Percentiles rank a stretch among this genome's conserved stretches.
These are phyloP conservation scores for Cotesia glomerata DNA, from an alignment of 1,140 invertebrate species.

Conservation along the genomic window DNA sequence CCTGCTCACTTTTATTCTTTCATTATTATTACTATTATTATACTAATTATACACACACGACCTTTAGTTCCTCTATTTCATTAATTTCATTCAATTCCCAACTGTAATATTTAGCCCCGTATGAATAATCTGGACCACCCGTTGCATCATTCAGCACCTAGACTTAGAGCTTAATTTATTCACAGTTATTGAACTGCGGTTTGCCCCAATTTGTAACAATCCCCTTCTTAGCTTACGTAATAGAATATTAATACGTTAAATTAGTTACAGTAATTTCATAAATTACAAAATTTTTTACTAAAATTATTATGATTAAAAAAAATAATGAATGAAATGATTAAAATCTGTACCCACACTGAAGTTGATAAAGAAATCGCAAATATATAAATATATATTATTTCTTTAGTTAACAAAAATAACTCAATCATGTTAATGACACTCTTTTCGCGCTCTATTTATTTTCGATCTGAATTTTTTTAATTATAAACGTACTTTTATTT, in stretches of 20 bases:
- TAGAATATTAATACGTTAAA: too few relatives aligned
- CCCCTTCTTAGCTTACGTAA: too few relatives aligned
- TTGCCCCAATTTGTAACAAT: too few relatives aligned
- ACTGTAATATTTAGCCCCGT: not conserved
- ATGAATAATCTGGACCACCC: not conserved
- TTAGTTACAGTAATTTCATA: too few relatives aligned
- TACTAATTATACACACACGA: too few relatives aligned
- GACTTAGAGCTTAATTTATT: too few relatives aligned
- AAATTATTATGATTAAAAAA: not conserved
- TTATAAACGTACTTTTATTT: not conserved
- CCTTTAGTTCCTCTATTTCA: too few relatives aligned
- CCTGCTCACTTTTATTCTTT: not conserved
- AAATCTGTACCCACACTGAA: not conserved
- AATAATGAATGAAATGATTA: not conserved
- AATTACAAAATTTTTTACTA: not conserved
- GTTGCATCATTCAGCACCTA: too few relatives aligned
- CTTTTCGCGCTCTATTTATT: slow-evolving; percentile 12
- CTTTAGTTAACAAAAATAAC: not conserved
- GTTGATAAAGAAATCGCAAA: not conserved
- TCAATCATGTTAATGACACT: slow-evolving; percentile 17
- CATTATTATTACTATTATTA: not conserved
- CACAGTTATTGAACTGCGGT: too few relatives aligned
- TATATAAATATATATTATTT: not conserved
- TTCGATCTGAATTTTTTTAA: not conserved
- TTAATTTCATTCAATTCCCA: not conserved